These are phyloP conservation scores for Phylloscopus collybita DNA, from an alignment of 2,797 vertebrate species.

Conservation along the genomic window DNA sequence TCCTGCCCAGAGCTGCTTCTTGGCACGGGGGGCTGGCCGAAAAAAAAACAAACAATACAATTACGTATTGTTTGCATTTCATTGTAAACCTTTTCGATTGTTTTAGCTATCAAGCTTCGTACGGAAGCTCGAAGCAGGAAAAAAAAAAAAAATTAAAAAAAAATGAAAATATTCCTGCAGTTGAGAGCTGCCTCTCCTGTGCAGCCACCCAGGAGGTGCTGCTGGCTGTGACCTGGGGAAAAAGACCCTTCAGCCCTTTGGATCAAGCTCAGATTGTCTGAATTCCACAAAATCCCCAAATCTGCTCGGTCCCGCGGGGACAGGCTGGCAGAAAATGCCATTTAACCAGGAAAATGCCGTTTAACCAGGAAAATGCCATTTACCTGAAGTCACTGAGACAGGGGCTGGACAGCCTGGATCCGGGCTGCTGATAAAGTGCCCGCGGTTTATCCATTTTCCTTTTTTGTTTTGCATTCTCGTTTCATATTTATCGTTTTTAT, in stretches of 20 bases:
- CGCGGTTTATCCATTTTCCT: no score
- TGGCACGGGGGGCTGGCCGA: not conserved
- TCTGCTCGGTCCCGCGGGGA: not conserved
- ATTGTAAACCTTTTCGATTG: conserved; percentile 52
- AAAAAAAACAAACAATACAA: conserved; percentile 44
- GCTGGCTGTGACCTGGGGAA: conserved; percentile 24
- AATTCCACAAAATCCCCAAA: conserved; percentile 13
- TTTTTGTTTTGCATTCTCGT: no score
- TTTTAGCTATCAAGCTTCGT: conserved; percentile 7
- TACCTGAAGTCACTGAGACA: not conserved
- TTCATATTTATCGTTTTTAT: not conserved
- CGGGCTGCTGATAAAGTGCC: not conserved
- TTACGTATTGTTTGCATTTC: conserved; percentile 55
- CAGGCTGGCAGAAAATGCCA: not conserved
- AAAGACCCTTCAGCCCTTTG: conserved; percentile 61
- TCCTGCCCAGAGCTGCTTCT: conserved; percentile 33
- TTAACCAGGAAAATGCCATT: no score
- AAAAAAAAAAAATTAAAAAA: not conserved
- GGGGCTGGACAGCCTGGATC: accelerated
- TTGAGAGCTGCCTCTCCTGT: not conserved
- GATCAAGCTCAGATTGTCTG: not conserved
- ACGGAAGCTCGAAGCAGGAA: not conserved
- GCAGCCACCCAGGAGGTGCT: not conserved
- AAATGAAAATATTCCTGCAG: not conserved
- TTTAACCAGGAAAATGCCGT: not conserved